phyloP scores from a whole-genome alignment of 64 coral and sea anemone species.

The Porites australiensis region DNA sequence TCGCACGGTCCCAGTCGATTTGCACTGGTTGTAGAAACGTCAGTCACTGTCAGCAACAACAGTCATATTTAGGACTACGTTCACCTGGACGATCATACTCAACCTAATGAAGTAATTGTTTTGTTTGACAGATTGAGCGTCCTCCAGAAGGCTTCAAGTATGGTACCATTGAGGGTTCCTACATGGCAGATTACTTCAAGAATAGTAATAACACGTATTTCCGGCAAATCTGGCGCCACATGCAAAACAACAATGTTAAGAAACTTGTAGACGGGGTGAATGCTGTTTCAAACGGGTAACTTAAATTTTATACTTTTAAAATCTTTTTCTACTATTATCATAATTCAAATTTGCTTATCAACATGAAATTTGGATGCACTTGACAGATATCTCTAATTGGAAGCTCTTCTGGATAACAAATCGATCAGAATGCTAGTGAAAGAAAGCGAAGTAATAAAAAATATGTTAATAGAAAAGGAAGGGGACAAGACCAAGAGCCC shows the following conservation, averaged over 20 bases:
- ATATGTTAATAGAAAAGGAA: too few species aligned
- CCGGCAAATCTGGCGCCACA: constrained; percentile 79
- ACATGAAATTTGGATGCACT: too few species aligned
- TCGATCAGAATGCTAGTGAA: too few species aligned
- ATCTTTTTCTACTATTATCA: neutral
- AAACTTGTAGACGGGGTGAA: constrained; percentile 66
- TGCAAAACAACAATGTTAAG: constrained; percentile 85
- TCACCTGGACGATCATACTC: too few species aligned
- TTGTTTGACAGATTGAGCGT: constrained; percentile 69
- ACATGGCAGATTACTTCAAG: constrained; percentile 88
- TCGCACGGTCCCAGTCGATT: too few species aligned
- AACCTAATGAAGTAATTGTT: neutral
- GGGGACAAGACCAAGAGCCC: too few species aligned
- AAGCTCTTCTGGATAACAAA: too few species aligned
- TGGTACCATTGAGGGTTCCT: constrained; percentile 83
- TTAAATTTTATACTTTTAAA: neutral
- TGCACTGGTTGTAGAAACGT: too few species aligned
- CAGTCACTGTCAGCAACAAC: too few species aligned
- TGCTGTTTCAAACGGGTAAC: constrained; percentile 72
- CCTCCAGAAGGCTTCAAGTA: constrained; percentile 80
- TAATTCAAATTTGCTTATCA: neutral
- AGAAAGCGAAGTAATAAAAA: too few species aligned
- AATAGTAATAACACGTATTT: constrained; percentile 86
- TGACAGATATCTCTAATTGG: too few species aligned
- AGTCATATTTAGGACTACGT: too few species aligned